Evolutionary conservation across 2,888 invertebrate species (phyloP), one percentile per base, ranked within the genome.

Genomic region (Pseudeuparius sepicola): DNA sequence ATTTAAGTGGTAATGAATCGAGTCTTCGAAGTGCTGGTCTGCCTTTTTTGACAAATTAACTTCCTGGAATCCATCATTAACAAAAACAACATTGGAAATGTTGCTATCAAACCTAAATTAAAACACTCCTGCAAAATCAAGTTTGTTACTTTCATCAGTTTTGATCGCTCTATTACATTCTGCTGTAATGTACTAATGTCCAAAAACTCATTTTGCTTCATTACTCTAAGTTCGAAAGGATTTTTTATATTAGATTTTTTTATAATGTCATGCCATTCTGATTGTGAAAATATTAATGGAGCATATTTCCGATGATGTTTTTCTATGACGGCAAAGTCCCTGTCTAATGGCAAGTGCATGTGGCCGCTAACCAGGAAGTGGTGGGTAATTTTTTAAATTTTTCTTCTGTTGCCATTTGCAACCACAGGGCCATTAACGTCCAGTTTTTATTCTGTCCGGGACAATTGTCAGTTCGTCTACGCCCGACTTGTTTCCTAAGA

Each of bases 41-140:
- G n/a, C n/a, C n/a, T n/a, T n/a, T 25, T 33, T 33, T 3, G 25
- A 24, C 7, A 33, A 18, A 16, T 15, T 33, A 7, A 33, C 25
- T 25, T 25, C 10, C 16, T 25, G n/a, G 10, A 4, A 25, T 13
- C n/a, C 14, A 13, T 20, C 33, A 25, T 33, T 24, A 14, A 33
- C 15, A 20, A 33, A 27, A 25, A 14, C 24, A 11, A 27, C 27
- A 27, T 27, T 27, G 27, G 13, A 13, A 27, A 15, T 27, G 4
- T 25, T 25, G 14, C 3, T 4, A 10, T 25, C 26, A 9, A 25
- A 25, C n/a, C n/a, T 25, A 25, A 25, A 25, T 10, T 13, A 25
- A 10, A n/a, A 25, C 25, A 10, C 25, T 10, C 25, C 11, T 25
- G 10, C 6, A 10, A 25, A 25, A 25, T 25, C 25, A 25, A 25